Evolutionary conservation across 2,113 vertebrate species (phyloP).

Genomic region (Colius striatus): DNA sequence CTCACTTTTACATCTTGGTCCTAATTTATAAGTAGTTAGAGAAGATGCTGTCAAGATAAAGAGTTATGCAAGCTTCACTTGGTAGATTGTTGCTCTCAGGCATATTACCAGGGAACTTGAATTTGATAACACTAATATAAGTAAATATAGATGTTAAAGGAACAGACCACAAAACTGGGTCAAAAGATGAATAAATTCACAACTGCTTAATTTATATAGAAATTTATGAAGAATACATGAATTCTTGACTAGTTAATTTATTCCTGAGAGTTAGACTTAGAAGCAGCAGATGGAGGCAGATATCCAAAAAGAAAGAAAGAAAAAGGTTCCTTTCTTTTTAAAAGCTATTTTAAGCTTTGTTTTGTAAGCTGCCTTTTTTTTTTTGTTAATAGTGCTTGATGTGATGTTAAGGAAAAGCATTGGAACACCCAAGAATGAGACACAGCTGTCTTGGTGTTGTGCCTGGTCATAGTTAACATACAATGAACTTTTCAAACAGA

Average conservation of each 20-base stretch:
- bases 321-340: not conserved
- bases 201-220: not conserved
- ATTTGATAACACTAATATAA: not conserved
- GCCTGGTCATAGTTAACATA: not conserved
- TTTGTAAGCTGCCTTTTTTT: not conserved
- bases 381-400: not conserved
- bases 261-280: not conserved
- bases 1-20: not conserved
- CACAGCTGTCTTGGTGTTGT: not conserved
- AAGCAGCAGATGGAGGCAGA: slow-evolving; percentile 20
- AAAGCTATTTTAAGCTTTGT: slow-evolving; percentile 12
- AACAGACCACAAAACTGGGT: not conserved
- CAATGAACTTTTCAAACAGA: slow-evolving; percentile 14
- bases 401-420: not conserved
- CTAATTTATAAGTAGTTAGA: not conserved
- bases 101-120: not conserved
- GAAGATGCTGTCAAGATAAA: not conserved
- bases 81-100: not conserved
- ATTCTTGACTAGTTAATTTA: not conserved
- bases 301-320: not conserved
- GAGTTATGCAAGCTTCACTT: not conserved
- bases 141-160: not conserved
- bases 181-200: not conserved
- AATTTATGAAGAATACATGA: not conserved
- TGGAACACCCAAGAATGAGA: not conserved